Conservation (phyloP, 2,113 vertebrate species). For the Peromyscus leucopus region DNA sequence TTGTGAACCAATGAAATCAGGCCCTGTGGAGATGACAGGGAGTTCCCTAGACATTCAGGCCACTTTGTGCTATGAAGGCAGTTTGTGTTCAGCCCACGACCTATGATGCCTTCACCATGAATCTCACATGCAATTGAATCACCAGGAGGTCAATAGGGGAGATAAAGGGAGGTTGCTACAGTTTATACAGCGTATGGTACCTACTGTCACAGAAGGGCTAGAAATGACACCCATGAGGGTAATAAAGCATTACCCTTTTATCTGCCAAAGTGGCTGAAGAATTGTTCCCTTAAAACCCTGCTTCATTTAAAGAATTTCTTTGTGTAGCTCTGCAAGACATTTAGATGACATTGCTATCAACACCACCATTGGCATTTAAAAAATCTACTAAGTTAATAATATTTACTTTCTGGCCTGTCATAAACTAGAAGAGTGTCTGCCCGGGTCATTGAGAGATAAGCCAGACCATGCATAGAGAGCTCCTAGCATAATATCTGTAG, state of each 20-base stretch:
- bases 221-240: neutral
- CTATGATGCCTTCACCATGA: neutral
- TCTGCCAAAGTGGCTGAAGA: slow-evolving; percentile 26
- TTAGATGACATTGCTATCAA: slow-evolving; percentile 28
- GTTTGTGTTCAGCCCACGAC: neutral
- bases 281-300: neutral
- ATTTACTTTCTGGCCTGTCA: slow-evolving; percentile 29
- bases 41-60: neutral
- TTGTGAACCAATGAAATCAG: neutral
- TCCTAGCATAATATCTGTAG: fast-evolving
- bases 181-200: neutral
- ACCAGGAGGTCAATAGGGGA: neutral
- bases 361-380: slow-evolving; percentile 7
- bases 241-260: neutral
- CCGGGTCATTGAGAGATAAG: neutral
- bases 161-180: neutral
- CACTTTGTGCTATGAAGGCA: fast-evolving
- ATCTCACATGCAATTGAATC: neutral
- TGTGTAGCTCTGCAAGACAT: neutral
- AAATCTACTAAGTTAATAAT: slow-evolving; percentile 47
- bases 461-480: neutral
- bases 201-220: neutral
- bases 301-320: slow-evolving; percentile 15
- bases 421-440: neutral
- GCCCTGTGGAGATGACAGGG: neutral